Percentiles rank a stretch among this genome's conserved stretches.
Conservation (phyloP, 2,113 vertebrate genomes). For the Triplophysa dalaica region DNA sequence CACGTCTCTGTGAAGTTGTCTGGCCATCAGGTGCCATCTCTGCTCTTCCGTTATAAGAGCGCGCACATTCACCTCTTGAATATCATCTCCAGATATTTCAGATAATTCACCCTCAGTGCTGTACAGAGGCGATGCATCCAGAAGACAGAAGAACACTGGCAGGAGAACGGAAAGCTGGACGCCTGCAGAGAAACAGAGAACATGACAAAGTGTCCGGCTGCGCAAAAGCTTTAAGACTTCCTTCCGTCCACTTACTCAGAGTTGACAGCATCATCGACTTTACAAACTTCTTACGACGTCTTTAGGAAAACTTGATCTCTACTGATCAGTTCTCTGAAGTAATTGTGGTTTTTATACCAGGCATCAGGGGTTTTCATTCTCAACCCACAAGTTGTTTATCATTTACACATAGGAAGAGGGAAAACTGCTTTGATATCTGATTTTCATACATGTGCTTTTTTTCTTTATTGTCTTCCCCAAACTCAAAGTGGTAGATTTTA, state of each 20-base stretch:
- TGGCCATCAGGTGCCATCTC: constrained; percentile 45
- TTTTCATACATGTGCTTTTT: background rate
- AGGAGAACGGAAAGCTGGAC: constrained; percentile 35
- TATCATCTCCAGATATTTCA: constrained; percentile 63
- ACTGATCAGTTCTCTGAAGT: background rate
- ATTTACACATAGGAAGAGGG: background rate
- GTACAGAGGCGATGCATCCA: constrained; percentile 1
- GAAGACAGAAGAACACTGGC: constrained; percentile 1
- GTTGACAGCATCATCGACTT: constrained; percentile 28
- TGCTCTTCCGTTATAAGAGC: background rate
- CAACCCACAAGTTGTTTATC: background rate
- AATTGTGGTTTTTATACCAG: constrained; percentile 35
- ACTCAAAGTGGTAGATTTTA: too few relatives aligned
- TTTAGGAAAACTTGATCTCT: background rate
- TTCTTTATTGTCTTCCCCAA: background rate
- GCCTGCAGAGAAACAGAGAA: constrained; percentile 48
- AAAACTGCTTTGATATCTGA: background rate
- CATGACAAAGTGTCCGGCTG: background rate
- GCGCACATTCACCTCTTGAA: background rate
- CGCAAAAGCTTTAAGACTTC: background rate
- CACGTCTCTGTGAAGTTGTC: background rate
- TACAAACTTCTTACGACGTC: background rate
- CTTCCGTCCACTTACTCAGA: constrained; percentile 43
- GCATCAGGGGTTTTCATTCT: constrained; percentile 35
- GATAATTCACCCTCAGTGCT: constrained; percentile 14